Percentiles rank a stretch among this genome's conserved stretches.
phyloP scores from a whole-genome alignment of 2,888 invertebrate genomes.

The Chrysolina americana region DNA sequence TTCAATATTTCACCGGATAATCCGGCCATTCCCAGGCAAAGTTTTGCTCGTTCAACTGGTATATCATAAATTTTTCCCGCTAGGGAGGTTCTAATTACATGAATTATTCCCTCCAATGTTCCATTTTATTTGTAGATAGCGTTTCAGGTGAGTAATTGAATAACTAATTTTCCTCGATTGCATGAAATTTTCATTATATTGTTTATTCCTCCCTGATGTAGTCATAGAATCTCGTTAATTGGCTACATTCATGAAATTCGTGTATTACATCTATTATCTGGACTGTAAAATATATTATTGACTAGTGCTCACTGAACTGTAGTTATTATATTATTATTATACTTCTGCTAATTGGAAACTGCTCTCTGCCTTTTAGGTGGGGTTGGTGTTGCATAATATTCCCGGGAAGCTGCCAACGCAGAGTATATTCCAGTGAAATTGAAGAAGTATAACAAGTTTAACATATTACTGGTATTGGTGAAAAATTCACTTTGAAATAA shows the following conservation, averaged over 20 bases:
- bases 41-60: slow-evolving; percentile 6
- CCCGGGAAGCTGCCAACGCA: no score
- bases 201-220: slow-evolving; percentile 17
- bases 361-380: no score
- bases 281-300: neutral
- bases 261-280: neutral
- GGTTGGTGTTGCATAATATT: no score
- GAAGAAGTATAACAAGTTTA: no score
- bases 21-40: slow-evolving; percentile 14
- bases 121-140: slow-evolving; percentile 14
- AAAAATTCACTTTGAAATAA: no score
- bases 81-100: slow-evolving; percentile 13
- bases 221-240: slow-evolving; percentile 7
- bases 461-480: no score
- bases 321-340: no score
- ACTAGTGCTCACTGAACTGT: no score
- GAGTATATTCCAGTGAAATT: no score
- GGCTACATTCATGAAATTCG: neutral
- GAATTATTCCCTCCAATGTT: slow-evolving; percentile 16
- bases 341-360: no score
- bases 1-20: slow-evolving; percentile 21
- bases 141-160: slow-evolving; percentile 16
- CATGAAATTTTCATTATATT: neutral
- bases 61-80: slow-evolving; percentile 19
- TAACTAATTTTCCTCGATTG: slow-evolving; percentile 1